phyloP scores from a whole-genome alignment of 1,140 invertebrate species.

The Drosophila quadrilineata region DNA sequence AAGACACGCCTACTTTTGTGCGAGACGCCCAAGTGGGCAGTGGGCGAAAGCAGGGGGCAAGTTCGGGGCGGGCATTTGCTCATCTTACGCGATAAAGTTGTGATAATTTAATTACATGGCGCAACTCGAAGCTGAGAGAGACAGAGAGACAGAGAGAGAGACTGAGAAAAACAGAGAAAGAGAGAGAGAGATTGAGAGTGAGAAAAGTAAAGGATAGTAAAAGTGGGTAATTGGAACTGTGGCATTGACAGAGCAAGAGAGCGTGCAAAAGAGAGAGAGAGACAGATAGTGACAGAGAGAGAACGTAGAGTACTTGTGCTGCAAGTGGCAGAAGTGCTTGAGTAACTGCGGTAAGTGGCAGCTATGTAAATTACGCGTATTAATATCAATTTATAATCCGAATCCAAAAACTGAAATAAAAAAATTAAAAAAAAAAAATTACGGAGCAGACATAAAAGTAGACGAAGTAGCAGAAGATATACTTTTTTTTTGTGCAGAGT shows the following conservation, averaged over 20 bases:
- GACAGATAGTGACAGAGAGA: neutral
- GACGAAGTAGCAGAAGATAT: neutral
- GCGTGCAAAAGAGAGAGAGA: neutral
- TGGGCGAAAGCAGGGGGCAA: no score
- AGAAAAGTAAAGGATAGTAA: no score
- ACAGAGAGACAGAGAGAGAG: neutral
- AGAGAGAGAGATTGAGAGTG: neutral
- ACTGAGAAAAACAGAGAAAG: neutral
- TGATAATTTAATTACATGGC: conserved; percentile 62
- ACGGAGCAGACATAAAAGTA: neutral
- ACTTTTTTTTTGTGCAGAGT: conserved; percentile 42
- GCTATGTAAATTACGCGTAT: conserved; percentile 63
- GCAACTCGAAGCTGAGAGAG: conserved; percentile 30
- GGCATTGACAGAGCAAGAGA: conserved; percentile 6
- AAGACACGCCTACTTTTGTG: neutral
- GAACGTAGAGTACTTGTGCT: neutral
- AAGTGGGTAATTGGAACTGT: neutral
- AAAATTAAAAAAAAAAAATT: conserved; percentile 1
- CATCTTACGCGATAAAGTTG: conserved; percentile 48
- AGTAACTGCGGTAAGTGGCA: conserved; percentile 46
- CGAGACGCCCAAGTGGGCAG: no score
- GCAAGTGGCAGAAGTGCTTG: conserved; percentile 18
- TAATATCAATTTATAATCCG: conserved; percentile 64
- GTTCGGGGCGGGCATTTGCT: conserved; percentile 7
- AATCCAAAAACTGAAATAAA: conserved; percentile 40